phyloP scores from a whole-genome alignment of 2,888 invertebrate genomes.

The Epistrophe grossulariae region DNA sequence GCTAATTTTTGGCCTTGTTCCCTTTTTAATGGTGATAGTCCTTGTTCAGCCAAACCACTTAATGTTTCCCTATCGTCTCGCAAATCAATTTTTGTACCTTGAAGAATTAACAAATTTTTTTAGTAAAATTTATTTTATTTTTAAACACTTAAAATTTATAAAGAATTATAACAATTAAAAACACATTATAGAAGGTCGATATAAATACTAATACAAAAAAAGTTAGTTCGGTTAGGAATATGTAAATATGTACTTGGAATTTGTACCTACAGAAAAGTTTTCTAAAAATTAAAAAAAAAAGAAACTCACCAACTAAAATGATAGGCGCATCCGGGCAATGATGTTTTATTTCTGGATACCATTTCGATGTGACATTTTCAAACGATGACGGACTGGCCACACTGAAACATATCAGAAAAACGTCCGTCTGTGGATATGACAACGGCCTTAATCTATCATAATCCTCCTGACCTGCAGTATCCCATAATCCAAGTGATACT shows the following conservation, averaged over 20 bases:
- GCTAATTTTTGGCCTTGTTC: slow-evolving; percentile 99
- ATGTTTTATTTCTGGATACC: slow-evolving; percentile 99
- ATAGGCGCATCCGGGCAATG: slow-evolving; percentile 99
- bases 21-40: slow-evolving; percentile 96
- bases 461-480: slow-evolving; percentile 97
- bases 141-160: background rate
- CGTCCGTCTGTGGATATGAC: slow-evolving; percentile 99
- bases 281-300: background rate
- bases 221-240: no score
- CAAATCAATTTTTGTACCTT: slow-evolving; percentile 99
- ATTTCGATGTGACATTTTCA: slow-evolving; percentile 99
- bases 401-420: slow-evolving; percentile 99
- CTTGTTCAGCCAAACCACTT: slow-evolving; percentile 95
- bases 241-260: no score
- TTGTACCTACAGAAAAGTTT: no score
- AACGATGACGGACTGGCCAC: slow-evolving; percentile 99
- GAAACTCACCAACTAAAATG: slow-evolving; percentile 95
- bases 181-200: background rate
- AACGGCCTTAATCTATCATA: slow-evolving; percentile 98
- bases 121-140: background rate
- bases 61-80: slow-evolving; percentile 98
- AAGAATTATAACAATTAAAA: background rate
- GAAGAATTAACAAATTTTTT: slow-evolving; percentile 65
- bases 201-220: no score
- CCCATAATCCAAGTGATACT: slow-evolving; percentile 98